Evolutionary conservation across 1,140 invertebrate genomes (phyloP).

Genomic region (Agraylea sexmaculata): DNA sequence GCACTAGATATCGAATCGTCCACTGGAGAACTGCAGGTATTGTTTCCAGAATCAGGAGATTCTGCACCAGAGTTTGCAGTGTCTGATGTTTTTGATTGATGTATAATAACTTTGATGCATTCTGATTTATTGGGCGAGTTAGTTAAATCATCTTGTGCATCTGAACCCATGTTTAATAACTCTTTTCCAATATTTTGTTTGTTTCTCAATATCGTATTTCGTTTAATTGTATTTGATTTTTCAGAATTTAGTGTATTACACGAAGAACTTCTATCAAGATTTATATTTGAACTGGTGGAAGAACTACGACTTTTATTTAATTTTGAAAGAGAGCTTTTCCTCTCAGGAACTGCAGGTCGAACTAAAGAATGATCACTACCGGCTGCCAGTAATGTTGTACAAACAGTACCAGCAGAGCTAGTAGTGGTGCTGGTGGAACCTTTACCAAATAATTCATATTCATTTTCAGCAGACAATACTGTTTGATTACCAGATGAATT

Average conservation of each 20-base stretch:
- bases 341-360: constrained; percentile 62
- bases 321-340: constrained; percentile 55
- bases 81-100: constrained; percentile 9
- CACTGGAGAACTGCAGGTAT: constrained; percentile 68
- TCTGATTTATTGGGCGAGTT: too few relatives aligned
- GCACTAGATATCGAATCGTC: constrained; percentile 58
- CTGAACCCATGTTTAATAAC: too few relatives aligned
- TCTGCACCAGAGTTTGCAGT: constrained; percentile 40
- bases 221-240: constrained; percentile 44
- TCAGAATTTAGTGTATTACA: constrained; percentile 42
- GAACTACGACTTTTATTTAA: constrained; percentile 35
- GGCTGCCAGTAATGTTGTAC: constrained; percentile 59
- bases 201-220: constrained; percentile 24
- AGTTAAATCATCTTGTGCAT: too few relatives aligned
- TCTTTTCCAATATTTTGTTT: too few relatives aligned
- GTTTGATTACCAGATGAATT: constrained; percentile 46
- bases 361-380: constrained; percentile 43
- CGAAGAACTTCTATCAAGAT: constrained; percentile 44
- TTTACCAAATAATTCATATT: constrained; percentile 80
- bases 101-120: constrained; percentile 16
- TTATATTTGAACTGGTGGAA: constrained; percentile 39
- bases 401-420: constrained; percentile 80
- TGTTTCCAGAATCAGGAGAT: constrained; percentile 67
- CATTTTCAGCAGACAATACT: constrained; percentile 60
- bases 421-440: constrained; percentile 81